Base-by-base conservation (phyloP, 2,113 vertebrate species). In the Corythoichthys haematopterus region DNA sequence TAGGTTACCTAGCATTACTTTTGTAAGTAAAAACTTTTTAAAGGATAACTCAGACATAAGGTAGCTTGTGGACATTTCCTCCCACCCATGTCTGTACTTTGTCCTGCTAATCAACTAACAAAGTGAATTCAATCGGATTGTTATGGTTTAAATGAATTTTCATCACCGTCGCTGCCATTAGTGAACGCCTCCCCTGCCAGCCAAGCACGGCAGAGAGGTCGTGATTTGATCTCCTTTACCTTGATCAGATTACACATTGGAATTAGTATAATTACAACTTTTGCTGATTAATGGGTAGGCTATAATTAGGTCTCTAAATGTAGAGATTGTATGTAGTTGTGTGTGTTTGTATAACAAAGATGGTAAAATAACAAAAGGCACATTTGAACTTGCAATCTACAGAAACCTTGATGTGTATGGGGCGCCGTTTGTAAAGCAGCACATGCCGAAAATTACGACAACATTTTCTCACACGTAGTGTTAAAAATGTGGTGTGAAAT, bases 241-340 rank as follows among this genome's bases (percentile, higher is more conserved):
- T 84, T 79, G 74, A 83, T 87, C 85, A 80, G 82, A 90, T 90
- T 86, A 87, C 80, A 84, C 83, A 70, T 71, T 71, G 46, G 72
- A 85, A 85, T 85, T 85, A 81, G 76, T 79, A 68, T 89, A 88
- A 90, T 88, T 90, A 88, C 84, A 85, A 76, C 82, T 77, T 80
- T 80, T 68, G 68, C 78, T 84, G 82, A 89, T 91, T 85, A 89
- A 90, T 88, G 80, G 68, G 73, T 35, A 80, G 52, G 70, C 78
- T 84, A 78, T 88, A 89, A 87, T 89, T 87, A 86, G 70, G 65
- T 50, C 36, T 50, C 2, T 69, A 48, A 69, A 53, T 71, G 52
- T 68, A 36, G 47, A 51, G 37, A 47, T 15, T 64, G 43, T 33
- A 40, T 48, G 66, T 38, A 37, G 3, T 6, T 1, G 56, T 15